Base-by-base conservation (phyloP, 2,888 invertebrate genomes). In the Temnothorax rugatulus region DNA sequence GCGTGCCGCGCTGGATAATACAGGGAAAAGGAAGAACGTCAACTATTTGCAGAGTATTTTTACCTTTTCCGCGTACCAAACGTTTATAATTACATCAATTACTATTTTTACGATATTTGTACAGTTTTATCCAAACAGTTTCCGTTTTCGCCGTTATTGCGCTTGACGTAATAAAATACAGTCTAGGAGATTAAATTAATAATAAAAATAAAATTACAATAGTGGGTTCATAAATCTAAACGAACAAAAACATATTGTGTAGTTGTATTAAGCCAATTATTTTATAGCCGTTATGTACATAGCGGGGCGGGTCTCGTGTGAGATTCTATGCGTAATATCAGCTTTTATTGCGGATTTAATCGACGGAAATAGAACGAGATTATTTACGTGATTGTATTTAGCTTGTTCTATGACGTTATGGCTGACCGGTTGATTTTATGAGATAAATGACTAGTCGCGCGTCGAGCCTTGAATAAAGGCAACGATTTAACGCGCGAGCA, bases 401-500 rank as follows among this genome's bases (percentile, higher is more conserved):
- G 47, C 73, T 73, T 81, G 79, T 59, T 61, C 79, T 79, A 59
- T 79, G 71, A 79, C 71, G 71, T 21, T 73, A 73, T 47, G 79
- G 59, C 59, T 61, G 79, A 86, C 41, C 85, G 86, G 85, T 87
- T 91, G 89, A 91, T 90, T 91, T 87, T 87, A 66, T 86, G 85
- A 86, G 87, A 87, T 87, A 86, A 90, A 89, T 87, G 87, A 76
- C 74, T 85, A 87, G 90, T 89, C 88, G 90, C 90, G 92, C 89
- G 88, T 86, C 66, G 74, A 79, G 63, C 75, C 87, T 87, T 89
- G 89, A 90, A 92, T 92, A 92, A 92, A 91, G 90, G 90, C 89
- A 86, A 90, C 86, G 91, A 91, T 90, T 91, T 87, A 90, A 86
- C 92, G 88, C 90, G 91, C 84, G 88, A 90, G 89, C 84, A 68